A percentile compares a stretch with the other conserved stretches of the same genome.
These are phyloP conservation scores for Solenopsis invicta DNA, from an alignment of 1,140 invertebrate species.

Conservation along the genomic window DNA sequence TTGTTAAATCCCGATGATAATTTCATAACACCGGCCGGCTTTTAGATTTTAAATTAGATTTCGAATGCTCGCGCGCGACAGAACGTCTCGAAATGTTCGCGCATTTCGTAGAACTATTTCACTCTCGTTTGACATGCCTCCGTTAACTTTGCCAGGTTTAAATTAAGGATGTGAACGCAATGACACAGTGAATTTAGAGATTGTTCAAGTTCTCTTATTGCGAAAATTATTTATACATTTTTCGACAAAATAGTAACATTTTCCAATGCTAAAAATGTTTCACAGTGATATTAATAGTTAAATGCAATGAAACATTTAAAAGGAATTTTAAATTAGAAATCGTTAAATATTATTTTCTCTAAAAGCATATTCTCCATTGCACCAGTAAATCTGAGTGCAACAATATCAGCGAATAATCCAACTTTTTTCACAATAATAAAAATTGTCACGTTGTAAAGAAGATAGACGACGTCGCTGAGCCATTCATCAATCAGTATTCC, in stretches of 20 bases:
- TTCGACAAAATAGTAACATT: not conserved
- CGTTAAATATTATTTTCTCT: not conserved
- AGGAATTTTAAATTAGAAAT: not conserved
- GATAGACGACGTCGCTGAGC: slow-evolving; percentile 12
- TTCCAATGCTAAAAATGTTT: not conserved
- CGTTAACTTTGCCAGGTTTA: slow-evolving; percentile 1
- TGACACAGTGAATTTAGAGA: not conserved
- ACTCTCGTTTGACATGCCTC: not conserved
- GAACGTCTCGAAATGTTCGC: slow-evolving; percentile 9
- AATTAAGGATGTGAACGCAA: not conserved
- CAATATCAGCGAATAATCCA: not conserved
- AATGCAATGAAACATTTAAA: not conserved
- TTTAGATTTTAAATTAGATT: slow-evolving; percentile 54
- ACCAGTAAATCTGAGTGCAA: not conserved
- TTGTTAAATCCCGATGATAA: slow-evolving; percentile 39
- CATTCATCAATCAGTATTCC: slow-evolving; percentile 38
- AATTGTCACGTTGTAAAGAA: slow-evolving; percentile 27
- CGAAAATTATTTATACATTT: not conserved
- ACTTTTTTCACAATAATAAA: not conserved
- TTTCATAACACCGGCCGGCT: slow-evolving; percentile 43
- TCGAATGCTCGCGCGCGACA: not conserved
- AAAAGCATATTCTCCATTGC: not conserved
- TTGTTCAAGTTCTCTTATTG: not conserved
- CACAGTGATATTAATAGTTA: no score
- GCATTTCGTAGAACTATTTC: not conserved